These are phyloP conservation scores for Eupithecia inturbata DNA, from an alignment of 2,888 invertebrate genomes.

Conservation along the genomic window DNA sequence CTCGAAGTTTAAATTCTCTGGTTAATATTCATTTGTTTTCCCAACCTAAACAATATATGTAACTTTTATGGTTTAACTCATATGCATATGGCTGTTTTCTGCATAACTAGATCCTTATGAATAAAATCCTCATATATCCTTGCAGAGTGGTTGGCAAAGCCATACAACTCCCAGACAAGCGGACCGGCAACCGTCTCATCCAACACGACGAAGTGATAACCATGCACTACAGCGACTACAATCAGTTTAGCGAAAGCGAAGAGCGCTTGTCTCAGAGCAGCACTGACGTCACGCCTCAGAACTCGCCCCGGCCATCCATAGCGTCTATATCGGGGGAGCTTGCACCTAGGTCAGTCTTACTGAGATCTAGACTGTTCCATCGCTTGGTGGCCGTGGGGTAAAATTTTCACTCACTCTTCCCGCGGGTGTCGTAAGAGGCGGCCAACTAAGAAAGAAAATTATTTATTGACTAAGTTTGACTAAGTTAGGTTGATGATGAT, in stretches of 20 bases:
- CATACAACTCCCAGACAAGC: conserved; percentile 67
- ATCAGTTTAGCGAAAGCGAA: conserved; percentile 75
- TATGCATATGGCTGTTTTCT: no score
- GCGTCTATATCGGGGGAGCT: conserved; percentile 49
- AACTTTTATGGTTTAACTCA: no score
- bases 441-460: no score
- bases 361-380: neutral
- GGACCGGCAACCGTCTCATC: conserved; percentile 61
- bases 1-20: no score
- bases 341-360: conserved; percentile 50
- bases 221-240: conserved; percentile 76
- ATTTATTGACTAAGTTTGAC: no score
- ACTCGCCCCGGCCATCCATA: conserved; percentile 69
- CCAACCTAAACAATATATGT: no score
- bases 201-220: conserved; percentile 78
- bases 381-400: no score
- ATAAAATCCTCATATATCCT: neutral
- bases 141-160: conserved; percentile 73
- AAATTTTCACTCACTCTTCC: no score
- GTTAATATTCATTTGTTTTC: no score
- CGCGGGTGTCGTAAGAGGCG: no score
- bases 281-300: conserved; percentile 76
- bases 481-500: no score
- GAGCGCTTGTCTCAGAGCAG: conserved; percentile 77
- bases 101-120: no score